Percentiles rank a stretch among this genome's conserved stretches.
Evolutionary conservation across 2,797 vertebrate genomes (phyloP).

Genomic region (Fratercula arctica): DNA sequence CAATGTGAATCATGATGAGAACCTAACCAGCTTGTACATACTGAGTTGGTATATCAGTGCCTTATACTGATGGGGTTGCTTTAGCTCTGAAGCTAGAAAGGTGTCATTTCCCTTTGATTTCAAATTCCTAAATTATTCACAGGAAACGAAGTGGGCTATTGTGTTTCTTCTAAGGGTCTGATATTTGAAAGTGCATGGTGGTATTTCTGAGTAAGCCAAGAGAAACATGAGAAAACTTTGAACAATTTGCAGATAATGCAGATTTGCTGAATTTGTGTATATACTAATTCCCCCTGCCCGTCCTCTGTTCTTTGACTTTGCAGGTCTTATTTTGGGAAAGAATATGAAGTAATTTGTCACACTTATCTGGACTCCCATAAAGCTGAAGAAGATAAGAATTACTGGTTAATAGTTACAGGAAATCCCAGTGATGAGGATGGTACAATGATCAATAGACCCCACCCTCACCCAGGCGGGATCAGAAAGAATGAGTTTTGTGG

Average conservation of each 20-base stretch:
- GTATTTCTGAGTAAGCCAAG: not conserved
- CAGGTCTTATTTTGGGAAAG: constrained; percentile 88
- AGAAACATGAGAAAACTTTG: not conserved
- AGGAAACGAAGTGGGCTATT: not conserved
- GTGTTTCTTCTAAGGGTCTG: not conserved
- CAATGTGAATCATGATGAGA: too few species aligned
- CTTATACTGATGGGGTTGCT: not conserved
- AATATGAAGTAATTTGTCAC: constrained; percentile 87
- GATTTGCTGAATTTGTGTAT: not conserved
- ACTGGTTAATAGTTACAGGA: constrained; percentile 87
- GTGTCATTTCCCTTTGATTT: not conserved
- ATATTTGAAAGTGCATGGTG: not conserved
- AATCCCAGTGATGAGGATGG: constrained; percentile 68
- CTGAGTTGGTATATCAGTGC: accelerated
- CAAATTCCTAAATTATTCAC: not conserved
- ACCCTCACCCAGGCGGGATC: not conserved
- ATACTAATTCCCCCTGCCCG: not conserved
- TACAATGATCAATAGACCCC: constrained; percentile 62
- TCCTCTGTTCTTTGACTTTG: not conserved
- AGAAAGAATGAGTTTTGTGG: not conserved
- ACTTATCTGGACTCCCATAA: constrained; percentile 87
- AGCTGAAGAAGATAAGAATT: constrained; percentile 86
- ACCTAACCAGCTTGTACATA: not conserved
- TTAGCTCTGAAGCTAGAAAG: not conserved
- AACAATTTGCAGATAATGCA: not conserved